phyloP scores from a whole-genome alignment of 2,797 vertebrate species.

The Anolis apletophallus region DNA sequence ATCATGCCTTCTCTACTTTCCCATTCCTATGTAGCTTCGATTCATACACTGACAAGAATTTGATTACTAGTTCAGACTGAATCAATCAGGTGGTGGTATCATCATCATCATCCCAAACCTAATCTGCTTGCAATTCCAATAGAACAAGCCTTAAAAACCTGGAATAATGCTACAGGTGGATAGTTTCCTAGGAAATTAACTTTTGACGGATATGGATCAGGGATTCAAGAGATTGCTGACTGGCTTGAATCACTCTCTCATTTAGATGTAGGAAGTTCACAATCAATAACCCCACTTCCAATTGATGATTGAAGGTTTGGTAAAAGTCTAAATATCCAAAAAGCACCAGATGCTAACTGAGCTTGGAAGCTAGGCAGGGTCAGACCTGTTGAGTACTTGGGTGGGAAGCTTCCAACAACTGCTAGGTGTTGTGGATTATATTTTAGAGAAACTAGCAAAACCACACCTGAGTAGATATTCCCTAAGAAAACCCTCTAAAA shows the following conservation, averaged over 20 bases:
- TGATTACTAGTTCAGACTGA: not conserved
- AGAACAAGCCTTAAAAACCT: not conserved
- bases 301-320: not conserved
- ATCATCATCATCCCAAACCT: not conserved
- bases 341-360: too few species aligned
- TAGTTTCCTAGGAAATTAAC: not conserved
- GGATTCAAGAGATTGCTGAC: too few species aligned
- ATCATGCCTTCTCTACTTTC: not conserved
- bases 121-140: not conserved
- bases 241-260: conserved; percentile 20
- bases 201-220: not conserved
- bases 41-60: not conserved
- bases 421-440: too few species aligned
- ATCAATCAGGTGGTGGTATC: too few species aligned
- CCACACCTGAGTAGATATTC: too few species aligned
- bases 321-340: too few species aligned
- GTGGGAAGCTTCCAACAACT: too few species aligned
- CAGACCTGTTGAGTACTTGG: too few species aligned
- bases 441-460: too few species aligned
- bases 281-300: conserved; percentile 11
- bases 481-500: too few species aligned
- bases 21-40: not conserved
- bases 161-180: not conserved
- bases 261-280: conserved; percentile 14
- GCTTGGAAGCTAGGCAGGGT: too few species aligned